A percentile compares a stretch with the other conserved stretches of the same genome.
These are phyloP conservation scores for Eilema griseolum DNA, from an alignment of 2,888 invertebrate species.

Conservation along the genomic window DNA sequence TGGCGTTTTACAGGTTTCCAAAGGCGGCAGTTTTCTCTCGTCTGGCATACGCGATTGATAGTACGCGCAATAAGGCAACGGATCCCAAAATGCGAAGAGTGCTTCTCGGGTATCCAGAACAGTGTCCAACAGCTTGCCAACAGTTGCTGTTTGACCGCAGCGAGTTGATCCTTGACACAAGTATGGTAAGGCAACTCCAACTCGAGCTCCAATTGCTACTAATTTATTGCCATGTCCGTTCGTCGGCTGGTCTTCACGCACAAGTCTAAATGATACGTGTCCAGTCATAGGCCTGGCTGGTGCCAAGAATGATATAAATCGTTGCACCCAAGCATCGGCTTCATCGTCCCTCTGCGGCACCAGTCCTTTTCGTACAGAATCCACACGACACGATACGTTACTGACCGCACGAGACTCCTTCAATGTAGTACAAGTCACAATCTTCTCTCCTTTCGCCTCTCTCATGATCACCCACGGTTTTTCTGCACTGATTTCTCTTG, in stretches of 20 bases:
- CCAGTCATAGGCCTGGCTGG: conserved; percentile 91
- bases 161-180: conserved; percentile 91
- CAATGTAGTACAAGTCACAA: conserved; percentile 93
- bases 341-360: conserved; percentile 90
- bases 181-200: conserved; percentile 93
- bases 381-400: conserved; percentile 93
- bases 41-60: conserved; percentile 92
- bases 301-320: conserved; percentile 89
- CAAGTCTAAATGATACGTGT: conserved; percentile 92
- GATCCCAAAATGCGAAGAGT: conserved; percentile 94
- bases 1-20: conserved; percentile 86
- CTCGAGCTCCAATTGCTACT: conserved; percentile 88
- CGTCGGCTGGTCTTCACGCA: conserved; percentile 86
- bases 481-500: conserved; percentile 90
- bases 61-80: conserved; percentile 94
- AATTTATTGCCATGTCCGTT: conserved; percentile 76
- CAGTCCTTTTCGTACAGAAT: conserved; percentile 89
- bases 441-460: conserved; percentile 92
- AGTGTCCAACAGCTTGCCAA: conserved; percentile 88
- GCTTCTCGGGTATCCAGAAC: conserved; percentile 93
- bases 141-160: conserved; percentile 88
- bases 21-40: conserved; percentile 78
- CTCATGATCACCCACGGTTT: conserved; percentile 93
- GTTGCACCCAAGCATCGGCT: conserved; percentile 90
- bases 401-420: conserved; percentile 93